These are phyloP conservation scores for Caenorhabditis becei DNA, from an alignment of 2,888 invertebrate genomes.

Conservation along the genomic window DNA sequence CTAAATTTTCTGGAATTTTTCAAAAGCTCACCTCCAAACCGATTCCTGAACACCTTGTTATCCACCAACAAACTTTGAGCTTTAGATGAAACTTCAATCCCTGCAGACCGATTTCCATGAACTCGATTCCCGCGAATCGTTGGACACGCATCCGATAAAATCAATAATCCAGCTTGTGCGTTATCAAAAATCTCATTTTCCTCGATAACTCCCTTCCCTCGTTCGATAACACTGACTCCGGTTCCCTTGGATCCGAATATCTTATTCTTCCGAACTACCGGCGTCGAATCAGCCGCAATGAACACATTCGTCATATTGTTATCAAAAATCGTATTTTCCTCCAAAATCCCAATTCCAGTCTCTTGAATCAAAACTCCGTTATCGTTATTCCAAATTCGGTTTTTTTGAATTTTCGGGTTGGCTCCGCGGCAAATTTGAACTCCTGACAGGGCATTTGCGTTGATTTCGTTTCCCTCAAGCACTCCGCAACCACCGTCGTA, in stretches of 20 bases:
- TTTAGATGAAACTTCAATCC: conserved; percentile 98
- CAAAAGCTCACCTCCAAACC: conserved; percentile 72
- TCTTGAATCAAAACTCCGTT: conserved; percentile 99
- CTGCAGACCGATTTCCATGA: conserved; percentile 97
- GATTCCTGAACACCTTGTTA: conserved; percentile 97
- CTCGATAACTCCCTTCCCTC: conserved; percentile 91
- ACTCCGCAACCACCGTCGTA: conserved; percentile 99
- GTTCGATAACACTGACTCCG: conserved; percentile 98
- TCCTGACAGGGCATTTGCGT: conserved; percentile 98
- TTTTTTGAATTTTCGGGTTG: conserved; percentile 96
- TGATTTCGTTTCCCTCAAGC: conserved; percentile 98
- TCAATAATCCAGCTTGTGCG: conserved; percentile 97
- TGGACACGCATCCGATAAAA: conserved; percentile 98
- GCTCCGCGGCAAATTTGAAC: conserved; percentile 98
- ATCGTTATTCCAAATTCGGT: conserved; percentile 99
- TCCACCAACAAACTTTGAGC: conserved; percentile 98
- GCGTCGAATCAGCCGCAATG: conserved; percentile 99
- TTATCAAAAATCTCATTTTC: conserved; percentile 98
- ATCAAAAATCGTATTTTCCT: conserved; percentile 95
- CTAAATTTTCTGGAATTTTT: neutral
- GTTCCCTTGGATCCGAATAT: conserved; percentile 76
- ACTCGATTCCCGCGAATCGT: conserved; percentile 95
- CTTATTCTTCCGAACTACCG: conserved; percentile 87
- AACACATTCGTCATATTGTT: conserved; percentile 99
- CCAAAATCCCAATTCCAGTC: conserved; percentile 94